A percentile compares a stretch with the other conserved stretches of the same genome.
Conservation (phyloP, 2,113 vertebrate genomes). For the Globicephala melas region DNA sequence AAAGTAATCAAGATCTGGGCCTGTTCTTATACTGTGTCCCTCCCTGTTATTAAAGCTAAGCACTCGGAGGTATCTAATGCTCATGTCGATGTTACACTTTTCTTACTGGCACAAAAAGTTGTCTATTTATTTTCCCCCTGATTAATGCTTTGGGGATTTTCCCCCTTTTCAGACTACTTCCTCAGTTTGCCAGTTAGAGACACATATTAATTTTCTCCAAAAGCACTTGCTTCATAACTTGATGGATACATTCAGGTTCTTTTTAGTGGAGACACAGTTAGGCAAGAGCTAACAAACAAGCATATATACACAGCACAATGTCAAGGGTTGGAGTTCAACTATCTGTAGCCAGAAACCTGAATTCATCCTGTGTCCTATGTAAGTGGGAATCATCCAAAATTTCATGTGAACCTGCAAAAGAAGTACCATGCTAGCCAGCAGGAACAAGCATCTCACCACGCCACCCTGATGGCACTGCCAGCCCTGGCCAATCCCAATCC, state of each 20-base stretch:
- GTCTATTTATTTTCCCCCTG: not conserved
- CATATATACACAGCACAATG: not conserved
- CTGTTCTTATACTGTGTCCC: slow-evolving; percentile 30
- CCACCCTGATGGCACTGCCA: not conserved
- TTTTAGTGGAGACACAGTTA: not conserved
- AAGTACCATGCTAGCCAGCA: not conserved
- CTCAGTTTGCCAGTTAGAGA: slow-evolving; percentile 14
- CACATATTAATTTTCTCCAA: slow-evolving; percentile 30
- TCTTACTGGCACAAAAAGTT: slow-evolving; percentile 10
- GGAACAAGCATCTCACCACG: not conserved
- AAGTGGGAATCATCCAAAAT: not conserved
- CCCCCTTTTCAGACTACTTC: not conserved
- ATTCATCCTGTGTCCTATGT: not conserved
- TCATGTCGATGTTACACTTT: not conserved
- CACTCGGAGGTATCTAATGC: not conserved
- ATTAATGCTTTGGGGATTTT: not conserved
- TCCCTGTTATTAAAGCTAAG: slow-evolving; percentile 35
- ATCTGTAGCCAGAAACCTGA: not conserved
- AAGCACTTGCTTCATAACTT: slow-evolving; percentile 10
- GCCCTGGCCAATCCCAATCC: not conserved
- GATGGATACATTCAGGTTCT: not conserved
- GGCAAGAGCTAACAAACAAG: not conserved
- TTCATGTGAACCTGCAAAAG: not conserved
- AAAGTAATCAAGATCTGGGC: slow-evolving; percentile 56
- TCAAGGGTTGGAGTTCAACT: not conserved